Conservation (phyloP, 2,888 invertebrate species). For the Chorisops tibialis region DNA sequence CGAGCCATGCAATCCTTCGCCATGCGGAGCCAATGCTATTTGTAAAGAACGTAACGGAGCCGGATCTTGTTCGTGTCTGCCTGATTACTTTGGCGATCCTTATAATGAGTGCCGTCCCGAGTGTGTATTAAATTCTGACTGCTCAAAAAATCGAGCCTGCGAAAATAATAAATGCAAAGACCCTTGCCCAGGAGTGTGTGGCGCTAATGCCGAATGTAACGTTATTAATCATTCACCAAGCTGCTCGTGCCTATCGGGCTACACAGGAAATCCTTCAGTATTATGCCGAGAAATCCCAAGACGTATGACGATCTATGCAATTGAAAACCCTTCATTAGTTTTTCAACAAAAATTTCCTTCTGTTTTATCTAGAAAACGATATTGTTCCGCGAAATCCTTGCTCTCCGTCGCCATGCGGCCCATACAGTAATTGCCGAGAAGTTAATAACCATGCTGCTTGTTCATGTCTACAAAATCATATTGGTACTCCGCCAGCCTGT, state of each 20-base stretch:
- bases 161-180: slow-evolving; percentile 80
- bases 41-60: slow-evolving; percentile 80
- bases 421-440: slow-evolving; percentile 71
- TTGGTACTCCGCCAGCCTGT: slow-evolving; percentile 74
- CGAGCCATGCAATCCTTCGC: slow-evolving; percentile 80
- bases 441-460: slow-evolving; percentile 73
- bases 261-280: slow-evolving; percentile 71
- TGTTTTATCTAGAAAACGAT: slow-evolving; percentile 39
- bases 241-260: slow-evolving; percentile 74
- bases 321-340: too few species aligned
- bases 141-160: slow-evolving; percentile 72
- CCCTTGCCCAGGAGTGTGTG: slow-evolving; percentile 80
- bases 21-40: slow-evolving; percentile 80
- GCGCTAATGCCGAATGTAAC: slow-evolving; percentile 72
- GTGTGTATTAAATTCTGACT: slow-evolving; percentile 81
- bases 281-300: slow-evolving; percentile 56
- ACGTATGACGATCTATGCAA: slow-evolving; percentile 50
- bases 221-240: slow-evolving; percentile 80
- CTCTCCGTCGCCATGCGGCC: slow-evolving; percentile 72
- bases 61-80: slow-evolving; percentile 77
- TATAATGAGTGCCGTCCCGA: slow-evolving; percentile 82
- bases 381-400: slow-evolving; percentile 59
- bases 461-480: slow-evolving; percentile 70
- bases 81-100: slow-evolving; percentile 83
- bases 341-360: neutral